A percentile compares a stretch with the other conserved stretches of the same genome.
phyloP scores from a whole-genome alignment of 1,140 invertebrate genomes.

The Holotrichia oblita region DNA sequence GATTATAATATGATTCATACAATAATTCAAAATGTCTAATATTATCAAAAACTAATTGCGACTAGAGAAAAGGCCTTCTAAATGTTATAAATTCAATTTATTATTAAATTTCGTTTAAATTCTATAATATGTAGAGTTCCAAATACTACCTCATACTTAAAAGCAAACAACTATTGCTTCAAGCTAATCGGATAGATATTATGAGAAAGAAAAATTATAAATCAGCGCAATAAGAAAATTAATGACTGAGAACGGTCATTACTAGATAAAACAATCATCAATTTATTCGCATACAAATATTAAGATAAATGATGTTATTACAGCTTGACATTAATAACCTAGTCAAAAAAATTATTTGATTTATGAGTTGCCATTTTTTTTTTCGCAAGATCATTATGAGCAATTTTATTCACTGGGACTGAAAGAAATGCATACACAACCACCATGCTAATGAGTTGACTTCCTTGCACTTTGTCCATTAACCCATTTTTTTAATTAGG shows the following conservation, averaged over 20 bases:
- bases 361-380: conserved; percentile 16
- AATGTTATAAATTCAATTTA: too few species aligned
- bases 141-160: too few species aligned
- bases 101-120: too few species aligned
- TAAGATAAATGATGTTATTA: conserved; percentile 14
- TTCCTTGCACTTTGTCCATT: conserved; percentile 7
- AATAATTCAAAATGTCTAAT: too few species aligned
- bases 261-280: conserved; percentile 9
- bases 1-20: too few species aligned
- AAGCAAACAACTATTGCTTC: neutral
- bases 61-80: too few species aligned
- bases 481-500: conserved; percentile 24
- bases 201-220: neutral
- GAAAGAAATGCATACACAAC: neutral
- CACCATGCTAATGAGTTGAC: neutral
- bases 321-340: neutral
- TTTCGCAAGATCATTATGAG: neutral
- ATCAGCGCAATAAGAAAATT: neutral
- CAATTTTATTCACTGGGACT: neutral
- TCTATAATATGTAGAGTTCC: too few species aligned
- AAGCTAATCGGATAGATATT: neutral
- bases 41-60: too few species aligned
- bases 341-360: conserved; percentile 1
- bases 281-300: neutral
- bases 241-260: neutral